Base-by-base conservation (phyloP, 1,140 invertebrate genomes). In the Chlorops oryzae region DNA sequence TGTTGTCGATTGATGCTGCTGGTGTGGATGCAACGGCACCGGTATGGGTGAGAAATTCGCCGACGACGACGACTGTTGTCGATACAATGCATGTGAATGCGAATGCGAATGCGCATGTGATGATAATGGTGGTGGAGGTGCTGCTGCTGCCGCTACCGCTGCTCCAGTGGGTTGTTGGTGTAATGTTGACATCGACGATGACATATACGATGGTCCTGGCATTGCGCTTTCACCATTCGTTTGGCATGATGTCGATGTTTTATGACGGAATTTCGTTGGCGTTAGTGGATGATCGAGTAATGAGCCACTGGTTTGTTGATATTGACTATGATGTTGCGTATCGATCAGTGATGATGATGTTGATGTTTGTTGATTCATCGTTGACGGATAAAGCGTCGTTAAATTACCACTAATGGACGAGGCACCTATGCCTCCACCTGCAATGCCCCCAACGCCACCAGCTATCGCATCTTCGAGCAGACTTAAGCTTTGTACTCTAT, bases 321-420 rank as follows among this genome's bases (percentile, higher is more conserved):
- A 70, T 50, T 70, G 67, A 62, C 65, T 70, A 48, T 70, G 67
- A 47, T 70, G 70, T 51, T 68, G 65, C 24, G 65, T 58, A 24
- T 70, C 67, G 41, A 70, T 63, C 18, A 70, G 59, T 42, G 67
- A 68, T 25, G 67, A 67, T 25, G 69, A 71, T 24, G 69, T 71
- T 54, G 66, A 69, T 15, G 65, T 71, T 41, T 72, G 66, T 50
- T 72, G 67, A 54, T 70, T 70, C 25, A 64, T 57, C 28, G 67
- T 70, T 28, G 66, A 67, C 43, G 68, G 68, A 59, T 70, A 72
- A 17, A 71, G 54, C 18, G 61, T 65, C 47, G 63, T 65, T 39
- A 69, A 45, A 20, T 69, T 61, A 3, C 65, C 65, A 17, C 61
- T 65, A 24, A 67, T 67, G 10, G 61, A 63, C 2, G 65, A 69